Conservation (phyloP, 2,113 vertebrate genomes). For the Speoplatyrhinus poulsoni region DNA sequence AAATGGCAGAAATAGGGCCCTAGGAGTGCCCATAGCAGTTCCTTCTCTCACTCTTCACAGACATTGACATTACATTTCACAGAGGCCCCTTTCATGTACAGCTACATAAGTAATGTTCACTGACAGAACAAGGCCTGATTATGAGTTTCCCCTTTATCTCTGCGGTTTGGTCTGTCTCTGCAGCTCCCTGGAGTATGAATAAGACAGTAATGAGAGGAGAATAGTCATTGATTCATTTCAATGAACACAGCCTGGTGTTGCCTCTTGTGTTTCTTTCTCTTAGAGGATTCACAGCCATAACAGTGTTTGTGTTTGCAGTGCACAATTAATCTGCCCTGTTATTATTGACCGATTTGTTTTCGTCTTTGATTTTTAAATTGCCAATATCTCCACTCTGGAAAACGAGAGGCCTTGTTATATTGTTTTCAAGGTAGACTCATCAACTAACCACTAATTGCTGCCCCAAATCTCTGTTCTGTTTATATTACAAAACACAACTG, state of each 20-base stretch:
- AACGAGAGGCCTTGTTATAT: no score
- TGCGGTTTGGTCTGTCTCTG: conserved; percentile 12
- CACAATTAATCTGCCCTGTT: conserved; percentile 10
- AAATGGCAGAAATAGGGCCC: not conserved
- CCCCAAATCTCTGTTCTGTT: no score
- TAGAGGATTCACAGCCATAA: not conserved
- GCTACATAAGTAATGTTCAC: conserved; percentile 16
- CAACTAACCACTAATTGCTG: no score
- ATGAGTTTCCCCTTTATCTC: conserved; percentile 27
- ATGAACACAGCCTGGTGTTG: conserved; percentile 1
- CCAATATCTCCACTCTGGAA: no score
- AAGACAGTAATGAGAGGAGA: conserved; percentile 19
- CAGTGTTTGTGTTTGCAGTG: not conserved
- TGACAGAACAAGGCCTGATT: conserved; percentile 31
- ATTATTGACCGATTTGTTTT: not conserved
- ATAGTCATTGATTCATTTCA: conserved; percentile 12
- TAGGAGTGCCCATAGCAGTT: not conserved
- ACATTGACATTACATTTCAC: not conserved
- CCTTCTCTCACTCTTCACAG: not conserved
- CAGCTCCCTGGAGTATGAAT: conserved; percentile 25
- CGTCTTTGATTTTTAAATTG: not conserved
- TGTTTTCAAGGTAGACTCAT: no score
- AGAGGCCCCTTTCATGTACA: not conserved
- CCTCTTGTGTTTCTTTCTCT: not conserved
- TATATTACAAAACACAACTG: no score